A percentile compares a stretch with the other conserved stretches of the same genome.
phyloP scores from a whole-genome alignment of 2,113 vertebrate species.

The Axis porcinus region DNA sequence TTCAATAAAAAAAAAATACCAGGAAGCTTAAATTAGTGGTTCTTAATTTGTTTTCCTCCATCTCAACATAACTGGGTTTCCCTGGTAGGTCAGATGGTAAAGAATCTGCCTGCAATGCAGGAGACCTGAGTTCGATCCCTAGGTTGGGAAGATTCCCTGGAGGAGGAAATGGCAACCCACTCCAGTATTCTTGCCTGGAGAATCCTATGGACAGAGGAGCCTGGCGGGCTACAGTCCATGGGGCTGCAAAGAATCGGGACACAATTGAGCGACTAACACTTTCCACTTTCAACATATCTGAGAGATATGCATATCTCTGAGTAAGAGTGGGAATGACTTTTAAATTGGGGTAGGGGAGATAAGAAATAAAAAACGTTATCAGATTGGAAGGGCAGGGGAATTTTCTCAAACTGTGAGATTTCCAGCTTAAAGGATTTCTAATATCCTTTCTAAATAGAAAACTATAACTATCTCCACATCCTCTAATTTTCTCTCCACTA shows the following conservation, averaged over 20 bases:
- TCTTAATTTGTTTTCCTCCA: neutral
- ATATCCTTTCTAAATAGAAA: neutral
- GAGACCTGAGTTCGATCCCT: neutral
- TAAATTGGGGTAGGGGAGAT: neutral
- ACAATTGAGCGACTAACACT: neutral
- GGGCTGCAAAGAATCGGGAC: neutral
- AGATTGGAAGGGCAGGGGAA: neutral
- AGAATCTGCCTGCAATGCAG: neutral
- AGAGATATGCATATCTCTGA: neutral
- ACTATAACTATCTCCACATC: neutral
- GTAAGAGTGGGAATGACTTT: neutral
- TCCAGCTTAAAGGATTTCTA: neutral
- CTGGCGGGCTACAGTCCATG: neutral
- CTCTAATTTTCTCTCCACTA: neutral
- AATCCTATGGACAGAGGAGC: neutral
- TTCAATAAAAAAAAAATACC: neutral
- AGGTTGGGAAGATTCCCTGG: neutral
- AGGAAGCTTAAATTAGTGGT: neutral
- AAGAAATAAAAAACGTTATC: neutral
- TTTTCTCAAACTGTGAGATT: conserved; percentile 5
- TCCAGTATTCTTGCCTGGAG: neutral
- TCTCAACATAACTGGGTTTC: neutral
- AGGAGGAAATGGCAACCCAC: neutral
- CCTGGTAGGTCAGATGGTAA: neutral
- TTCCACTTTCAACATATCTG: neutral